Percentiles rank a stretch among this genome's conserved stretches.
These are phyloP conservation scores for Lasioglossum calceatum DNA, from an alignment of 2,888 invertebrate genomes.

Conservation along the genomic window DNA sequence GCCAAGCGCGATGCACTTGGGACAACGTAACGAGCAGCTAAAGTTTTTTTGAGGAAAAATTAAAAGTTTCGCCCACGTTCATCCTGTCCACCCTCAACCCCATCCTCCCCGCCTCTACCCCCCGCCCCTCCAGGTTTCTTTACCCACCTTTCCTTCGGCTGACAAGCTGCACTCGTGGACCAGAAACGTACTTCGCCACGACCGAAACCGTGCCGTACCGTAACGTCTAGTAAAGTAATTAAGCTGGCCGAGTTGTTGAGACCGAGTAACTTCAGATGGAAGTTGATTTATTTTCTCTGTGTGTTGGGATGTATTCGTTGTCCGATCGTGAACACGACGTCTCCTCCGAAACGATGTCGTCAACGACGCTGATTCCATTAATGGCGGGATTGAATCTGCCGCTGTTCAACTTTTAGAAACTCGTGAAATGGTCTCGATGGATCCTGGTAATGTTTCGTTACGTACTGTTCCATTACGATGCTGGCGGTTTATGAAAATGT, in stretches of 20 bases:
- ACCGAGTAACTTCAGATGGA: constrained; percentile 59
- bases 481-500: background rate
- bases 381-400: background rate
- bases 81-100: constrained; percentile 21
- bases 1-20: constrained; percentile 70
- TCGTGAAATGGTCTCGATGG: background rate
- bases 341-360: background rate
- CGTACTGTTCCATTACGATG: background rate
- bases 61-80: constrained; percentile 75
- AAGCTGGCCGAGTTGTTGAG: constrained; percentile 61
- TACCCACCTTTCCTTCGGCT: constrained; percentile 32
- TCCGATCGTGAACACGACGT: background rate
- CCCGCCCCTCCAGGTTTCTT: constrained; percentile 30
- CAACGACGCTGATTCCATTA: background rate
- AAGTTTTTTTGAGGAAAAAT: constrained; percentile 82
- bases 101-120: background rate
- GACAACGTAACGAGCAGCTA: constrained; percentile 79
- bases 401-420: constrained; percentile 2
- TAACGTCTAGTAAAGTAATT: constrained; percentile 76
- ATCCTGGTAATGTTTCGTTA: background rate
- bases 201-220: constrained; percentile 49
- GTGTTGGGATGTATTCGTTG: constrained; percentile 32
- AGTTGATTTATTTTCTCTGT: constrained; percentile 70
- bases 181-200: constrained; percentile 52
- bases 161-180: constrained; percentile 65